Evolutionary conservation across 2,888 invertebrate genomes (phyloP).

Genomic region (Pterobdella sp.): DNA sequence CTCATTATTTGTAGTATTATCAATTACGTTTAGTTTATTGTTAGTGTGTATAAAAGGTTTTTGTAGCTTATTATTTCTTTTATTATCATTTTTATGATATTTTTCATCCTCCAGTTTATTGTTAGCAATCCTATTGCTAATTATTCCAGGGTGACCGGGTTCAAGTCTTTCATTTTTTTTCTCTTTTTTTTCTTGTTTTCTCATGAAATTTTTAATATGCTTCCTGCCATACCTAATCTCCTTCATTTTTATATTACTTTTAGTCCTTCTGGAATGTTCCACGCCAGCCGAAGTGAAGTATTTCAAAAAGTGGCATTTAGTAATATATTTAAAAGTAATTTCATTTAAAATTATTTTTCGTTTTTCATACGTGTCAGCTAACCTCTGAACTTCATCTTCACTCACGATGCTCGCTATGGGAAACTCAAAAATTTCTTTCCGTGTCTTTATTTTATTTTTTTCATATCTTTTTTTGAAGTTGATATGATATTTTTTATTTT

Average conservation of each 20-base stretch:
- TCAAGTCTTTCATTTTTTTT: no score
- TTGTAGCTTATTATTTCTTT: no score
- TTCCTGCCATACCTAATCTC: no score
- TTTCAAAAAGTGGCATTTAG: background rate
- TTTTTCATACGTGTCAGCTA: background rate
- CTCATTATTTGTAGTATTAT: background rate
- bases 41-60: no score
- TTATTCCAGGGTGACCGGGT: background rate
- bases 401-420: background rate
- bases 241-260: no score
- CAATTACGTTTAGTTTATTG: slow-evolving; percentile 44
- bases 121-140: no score
- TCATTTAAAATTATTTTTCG: background rate
- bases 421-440: background rate
- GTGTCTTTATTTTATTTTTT: background rate
- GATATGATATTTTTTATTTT: background rate
- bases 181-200: no score
- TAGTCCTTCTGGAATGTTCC: background rate
- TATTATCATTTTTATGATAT: no score
- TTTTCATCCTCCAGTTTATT: no score
- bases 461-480: background rate
- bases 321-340: background rate
- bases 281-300: background rate
- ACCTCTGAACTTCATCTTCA: background rate
- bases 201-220: no score